A percentile compares a stretch with the other conserved stretches of the same genome.
phyloP scores from a whole-genome alignment of 2,888 invertebrate species.

The Gnatocerus cornutus region DNA sequence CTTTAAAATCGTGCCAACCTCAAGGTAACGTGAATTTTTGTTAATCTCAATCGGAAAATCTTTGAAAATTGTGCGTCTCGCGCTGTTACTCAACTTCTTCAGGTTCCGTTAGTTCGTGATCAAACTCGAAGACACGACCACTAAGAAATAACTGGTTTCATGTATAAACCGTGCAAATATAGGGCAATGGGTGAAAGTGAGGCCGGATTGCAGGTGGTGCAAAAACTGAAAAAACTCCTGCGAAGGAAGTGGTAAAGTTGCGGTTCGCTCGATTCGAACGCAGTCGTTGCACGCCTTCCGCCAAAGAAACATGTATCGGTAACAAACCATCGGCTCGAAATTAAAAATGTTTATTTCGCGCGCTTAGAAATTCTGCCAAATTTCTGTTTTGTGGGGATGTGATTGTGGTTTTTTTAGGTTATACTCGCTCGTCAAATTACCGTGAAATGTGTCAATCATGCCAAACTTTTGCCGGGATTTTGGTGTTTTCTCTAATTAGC shows the following conservation, averaged over 20 bases:
- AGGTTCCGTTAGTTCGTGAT: conserved; percentile 49
- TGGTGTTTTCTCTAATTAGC: conserved; percentile 62
- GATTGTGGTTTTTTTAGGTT: conserved; percentile 51
- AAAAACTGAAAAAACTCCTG: conserved; percentile 53
- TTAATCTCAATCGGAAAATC: too few species aligned
- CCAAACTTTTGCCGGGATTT: conserved; percentile 61
- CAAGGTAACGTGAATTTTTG: conserved; percentile 56
- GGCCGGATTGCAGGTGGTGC: conserved; percentile 57
- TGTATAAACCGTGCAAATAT: conserved; percentile 63
- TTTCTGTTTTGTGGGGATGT: conserved; percentile 22
- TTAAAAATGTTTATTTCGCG: conserved; percentile 10
- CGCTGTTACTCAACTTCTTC: conserved; percentile 24
- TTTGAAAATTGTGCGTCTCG: conserved; percentile 18
- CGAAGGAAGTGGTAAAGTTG: conserved; percentile 36
- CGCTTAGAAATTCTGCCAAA: background rate
- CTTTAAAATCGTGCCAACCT: too few species aligned
- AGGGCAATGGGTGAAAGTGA: conserved; percentile 70
- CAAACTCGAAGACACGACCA: conserved; percentile 51
- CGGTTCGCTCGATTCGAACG: conserved; percentile 9
- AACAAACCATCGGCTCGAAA: conserved; percentile 22
- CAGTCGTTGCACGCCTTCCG: conserved; percentile 29
- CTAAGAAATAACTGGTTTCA: conserved; percentile 53
- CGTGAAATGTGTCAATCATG: conserved; percentile 69
- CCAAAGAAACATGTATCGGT: conserved; percentile 5
- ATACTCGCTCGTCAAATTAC: conserved; percentile 49